phyloP scores from a whole-genome alignment of 2,113 vertebrate species.

The Burhinus oedicnemus region DNA sequence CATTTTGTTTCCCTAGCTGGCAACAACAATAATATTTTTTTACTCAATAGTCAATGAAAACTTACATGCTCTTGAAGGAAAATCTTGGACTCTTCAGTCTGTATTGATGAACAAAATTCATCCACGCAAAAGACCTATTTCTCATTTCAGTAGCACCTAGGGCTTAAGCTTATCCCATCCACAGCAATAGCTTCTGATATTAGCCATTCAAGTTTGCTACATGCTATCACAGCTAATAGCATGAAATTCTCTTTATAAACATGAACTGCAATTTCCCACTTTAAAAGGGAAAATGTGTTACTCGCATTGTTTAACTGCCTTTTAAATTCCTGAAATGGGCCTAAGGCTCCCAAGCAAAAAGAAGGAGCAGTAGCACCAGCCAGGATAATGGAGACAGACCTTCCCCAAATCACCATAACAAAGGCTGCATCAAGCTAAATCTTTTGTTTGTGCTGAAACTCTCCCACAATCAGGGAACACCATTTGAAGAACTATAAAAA shows the following conservation, averaged over 20 bases:
- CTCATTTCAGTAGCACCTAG: background rate
- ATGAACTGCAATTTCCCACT: background rate
- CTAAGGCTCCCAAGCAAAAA: background rate
- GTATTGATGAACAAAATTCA: background rate
- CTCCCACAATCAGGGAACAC: background rate
- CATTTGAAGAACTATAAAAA: background rate
- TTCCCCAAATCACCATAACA: background rate
- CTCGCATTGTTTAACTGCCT: background rate
- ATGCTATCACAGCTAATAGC: background rate
- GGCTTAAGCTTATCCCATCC: background rate
- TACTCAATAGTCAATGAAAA: background rate
- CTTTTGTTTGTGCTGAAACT: background rate
- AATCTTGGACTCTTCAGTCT: background rate
- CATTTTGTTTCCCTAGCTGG: slow-evolving; percentile 55
- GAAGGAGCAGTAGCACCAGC: background rate
- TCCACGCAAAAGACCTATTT: background rate
- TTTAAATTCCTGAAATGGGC: background rate
- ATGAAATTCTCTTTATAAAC: background rate
- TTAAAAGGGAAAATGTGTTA: background rate
- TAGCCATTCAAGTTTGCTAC: background rate
- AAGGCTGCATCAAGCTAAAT: background rate
- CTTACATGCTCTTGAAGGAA: background rate
- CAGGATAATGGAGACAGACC: background rate
- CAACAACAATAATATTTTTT: slow-evolving; percentile 36
- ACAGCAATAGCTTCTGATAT: background rate